Evolutionary conservation across 2,888 invertebrate genomes (phyloP).

Genomic region (Brachyptera putata): DNA sequence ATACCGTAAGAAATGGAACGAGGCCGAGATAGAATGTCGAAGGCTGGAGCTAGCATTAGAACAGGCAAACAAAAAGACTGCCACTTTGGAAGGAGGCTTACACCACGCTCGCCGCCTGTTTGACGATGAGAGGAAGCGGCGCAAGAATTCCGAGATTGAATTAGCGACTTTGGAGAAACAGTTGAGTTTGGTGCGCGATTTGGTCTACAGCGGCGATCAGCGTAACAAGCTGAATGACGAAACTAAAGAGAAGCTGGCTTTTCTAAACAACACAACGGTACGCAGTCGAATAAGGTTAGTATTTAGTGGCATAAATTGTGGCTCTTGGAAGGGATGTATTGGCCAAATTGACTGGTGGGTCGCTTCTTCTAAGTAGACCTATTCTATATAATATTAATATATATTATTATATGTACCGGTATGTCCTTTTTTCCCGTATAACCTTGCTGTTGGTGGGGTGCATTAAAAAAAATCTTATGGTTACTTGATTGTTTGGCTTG

Average conservation of each 20-base stretch:
- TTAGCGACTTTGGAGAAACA: conserved; percentile 69
- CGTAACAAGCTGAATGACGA: conserved; percentile 70
- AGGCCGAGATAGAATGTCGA: conserved; percentile 66
- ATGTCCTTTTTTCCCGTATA: too few species aligned
- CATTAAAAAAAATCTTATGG: too few species aligned
- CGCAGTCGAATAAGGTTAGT: conserved; percentile 47
- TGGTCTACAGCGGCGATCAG: conserved; percentile 67
- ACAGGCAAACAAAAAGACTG: conserved; percentile 64
- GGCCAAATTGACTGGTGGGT: too few species aligned
- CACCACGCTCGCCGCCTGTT: conserved; percentile 74
- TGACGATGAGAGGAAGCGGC: conserved; percentile 71
- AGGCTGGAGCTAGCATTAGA: conserved; percentile 67
- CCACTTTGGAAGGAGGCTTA: conserved; percentile 73
- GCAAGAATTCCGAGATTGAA: conserved; percentile 66
- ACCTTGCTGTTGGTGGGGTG: too few species aligned
- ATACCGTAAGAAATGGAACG: conserved; percentile 63
- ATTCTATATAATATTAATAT: too few species aligned
- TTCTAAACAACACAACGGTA: conserved; percentile 59
- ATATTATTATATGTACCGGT: too few species aligned
- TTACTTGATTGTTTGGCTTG: too few species aligned
- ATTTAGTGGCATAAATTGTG: too few species aligned
- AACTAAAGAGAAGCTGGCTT: conserved; percentile 75
- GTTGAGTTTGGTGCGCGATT: conserved; percentile 66
- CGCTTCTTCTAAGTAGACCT: too few species aligned
- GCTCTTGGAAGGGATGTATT: too few species aligned